Base-by-base conservation (phyloP, 92 coral and sea anemone genomes). In the Muricea muricata region DNA sequence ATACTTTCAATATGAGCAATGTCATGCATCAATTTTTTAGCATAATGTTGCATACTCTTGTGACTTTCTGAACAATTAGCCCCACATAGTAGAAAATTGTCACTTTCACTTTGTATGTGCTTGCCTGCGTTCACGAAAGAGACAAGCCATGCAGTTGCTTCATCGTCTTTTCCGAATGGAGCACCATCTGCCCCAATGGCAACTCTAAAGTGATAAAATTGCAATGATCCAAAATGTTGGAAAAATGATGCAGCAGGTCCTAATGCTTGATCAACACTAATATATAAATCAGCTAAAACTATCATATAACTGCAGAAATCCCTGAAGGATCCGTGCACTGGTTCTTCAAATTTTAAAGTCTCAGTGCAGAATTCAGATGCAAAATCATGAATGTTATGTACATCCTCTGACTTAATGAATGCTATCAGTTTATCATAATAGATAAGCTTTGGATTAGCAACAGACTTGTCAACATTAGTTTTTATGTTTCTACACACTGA, bases 291-390 rank as follows among this genome's bases (percentile, higher is more conserved):
- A 76, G 65, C 41, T 82, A 87, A 42, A 90, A 8, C 23, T 17
- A 7, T 6, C 4, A 75, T 66, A 78, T 82, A 90, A 85, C 70
- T 90, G 11, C 80, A 31, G 57, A 90, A 68, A 12, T 90, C 93
- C 54, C 93, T 86, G 55, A 82, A 87, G 9, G 54, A 32, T 8
- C 93, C 93, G 1, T 42, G 18, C 12, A 87, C 91, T 20, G 30
- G 41, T 30, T 82, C 81, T 12, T 48, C 56, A 40, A 58, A 73
- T 28, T 58, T 82, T 54, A 15, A 32, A 28, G 55, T 29, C 48
- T 90, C 90, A 18, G 48, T 12, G 65, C 82, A 87, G 57, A 87
- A 75, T 48, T 83, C 73, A 54, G 80, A 15, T 7, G 61, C 66
- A 31, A 77, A 48, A 70, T 86, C 79, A 18, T 56, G 57, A 56